These are phyloP conservation scores for Podarcis lilfordi DNA, from an alignment of 2,797 vertebrate species.

Conservation along the genomic window DNA sequence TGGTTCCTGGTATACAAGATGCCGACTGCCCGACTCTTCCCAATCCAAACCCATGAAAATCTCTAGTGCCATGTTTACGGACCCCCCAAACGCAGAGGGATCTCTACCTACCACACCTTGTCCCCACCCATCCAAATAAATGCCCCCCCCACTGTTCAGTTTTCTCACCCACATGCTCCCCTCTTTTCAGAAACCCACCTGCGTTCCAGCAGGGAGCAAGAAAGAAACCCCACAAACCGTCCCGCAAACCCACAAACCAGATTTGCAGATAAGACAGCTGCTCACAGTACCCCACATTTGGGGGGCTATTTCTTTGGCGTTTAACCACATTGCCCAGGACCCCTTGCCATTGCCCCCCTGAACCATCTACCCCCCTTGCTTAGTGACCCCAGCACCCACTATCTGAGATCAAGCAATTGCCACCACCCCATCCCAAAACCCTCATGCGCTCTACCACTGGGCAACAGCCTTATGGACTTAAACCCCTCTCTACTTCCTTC, in stretches of 20 bases:
- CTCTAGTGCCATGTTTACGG: not conserved
- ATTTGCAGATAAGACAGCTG: not conserved
- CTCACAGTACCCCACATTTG: not conserved
- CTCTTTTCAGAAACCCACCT: too few relatives aligned
- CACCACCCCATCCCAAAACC: too few relatives aligned
- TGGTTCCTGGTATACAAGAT: not conserved
- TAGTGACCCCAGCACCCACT: not conserved
- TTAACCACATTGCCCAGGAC: too few relatives aligned
- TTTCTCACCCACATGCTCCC: not conserved
- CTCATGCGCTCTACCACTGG: too few relatives aligned
- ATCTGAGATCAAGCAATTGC: not conserved
- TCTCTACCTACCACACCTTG: not conserved
- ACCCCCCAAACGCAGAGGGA: not conserved
- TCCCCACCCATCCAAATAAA: not conserved
- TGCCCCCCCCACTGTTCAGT: not conserved
- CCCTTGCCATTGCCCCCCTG: too few relatives aligned
- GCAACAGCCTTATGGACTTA: not conserved
- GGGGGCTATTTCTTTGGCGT: not conserved
- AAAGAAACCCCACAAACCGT: not conserved
- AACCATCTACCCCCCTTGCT: not conserved
- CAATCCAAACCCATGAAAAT: not conserved
- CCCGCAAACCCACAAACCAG: too few relatives aligned
- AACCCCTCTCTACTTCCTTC: not conserved
- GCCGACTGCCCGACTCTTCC: not conserved
- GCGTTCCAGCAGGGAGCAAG: too few relatives aligned